phyloP scores from a whole-genome alignment of 1,140 invertebrate genomes.

The Diachasma alloeum region DNA sequence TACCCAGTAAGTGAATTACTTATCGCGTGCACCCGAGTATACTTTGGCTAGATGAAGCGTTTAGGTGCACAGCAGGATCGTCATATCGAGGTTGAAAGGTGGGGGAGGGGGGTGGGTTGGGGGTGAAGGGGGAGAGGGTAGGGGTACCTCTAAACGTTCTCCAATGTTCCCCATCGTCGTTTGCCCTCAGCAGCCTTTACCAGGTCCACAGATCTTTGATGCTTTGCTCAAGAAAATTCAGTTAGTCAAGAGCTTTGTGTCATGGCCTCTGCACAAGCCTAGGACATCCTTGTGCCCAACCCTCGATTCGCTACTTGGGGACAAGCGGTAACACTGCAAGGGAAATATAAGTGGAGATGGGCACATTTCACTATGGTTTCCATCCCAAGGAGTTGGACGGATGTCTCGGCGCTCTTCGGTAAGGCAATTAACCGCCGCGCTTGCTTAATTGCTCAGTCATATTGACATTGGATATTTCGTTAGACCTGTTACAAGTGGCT shows the following conservation, averaged over 20 bases:
- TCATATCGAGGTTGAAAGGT: slow-evolving; percentile 10
- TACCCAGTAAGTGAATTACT: slow-evolving; percentile 63
- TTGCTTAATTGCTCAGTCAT: slow-evolving; percentile 59
- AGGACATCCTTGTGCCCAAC: neutral
- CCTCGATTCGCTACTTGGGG: neutral
- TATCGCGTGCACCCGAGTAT: slow-evolving; percentile 62
- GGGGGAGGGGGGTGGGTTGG: neutral
- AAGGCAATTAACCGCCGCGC: slow-evolving; percentile 57
- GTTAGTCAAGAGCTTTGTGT: slow-evolving; percentile 63
- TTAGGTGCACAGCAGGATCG: slow-evolving; percentile 11
- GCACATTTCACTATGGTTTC: slow-evolving; percentile 8
- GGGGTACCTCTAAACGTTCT: slow-evolving; percentile 13
- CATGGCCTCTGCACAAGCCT: slow-evolving; percentile 37
- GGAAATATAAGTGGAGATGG: neutral
- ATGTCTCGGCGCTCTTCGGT: slow-evolving; percentile 52
- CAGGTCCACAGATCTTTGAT: slow-evolving; percentile 56
- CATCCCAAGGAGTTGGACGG: slow-evolving; percentile 35
- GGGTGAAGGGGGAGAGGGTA: neutral
- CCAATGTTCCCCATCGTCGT: slow-evolving; percentile 26
- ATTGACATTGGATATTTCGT: slow-evolving; percentile 56
- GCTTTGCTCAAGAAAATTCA: slow-evolving; percentile 65
- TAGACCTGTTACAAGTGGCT: slow-evolving; percentile 47
- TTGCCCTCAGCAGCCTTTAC: slow-evolving; percentile 10
- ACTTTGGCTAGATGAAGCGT: slow-evolving; percentile 57
- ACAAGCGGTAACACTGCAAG: neutral